Evolutionary conservation across 92 coral and sea anemone genomes (phyloP).

Genomic region (Ricordea florida): DNA sequence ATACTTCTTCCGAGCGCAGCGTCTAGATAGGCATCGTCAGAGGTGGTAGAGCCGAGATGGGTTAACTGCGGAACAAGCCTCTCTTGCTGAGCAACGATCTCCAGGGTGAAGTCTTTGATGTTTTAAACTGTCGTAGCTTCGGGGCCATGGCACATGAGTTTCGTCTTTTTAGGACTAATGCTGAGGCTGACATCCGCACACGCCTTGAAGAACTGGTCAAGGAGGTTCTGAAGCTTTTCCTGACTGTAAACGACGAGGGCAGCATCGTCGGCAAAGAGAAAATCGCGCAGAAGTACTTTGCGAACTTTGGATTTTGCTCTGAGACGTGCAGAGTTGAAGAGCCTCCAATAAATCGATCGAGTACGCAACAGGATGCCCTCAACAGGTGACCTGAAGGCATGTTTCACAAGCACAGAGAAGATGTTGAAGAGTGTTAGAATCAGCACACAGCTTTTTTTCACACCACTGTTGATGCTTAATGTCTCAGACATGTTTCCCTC

Average conservation of each 20-base stretch:
- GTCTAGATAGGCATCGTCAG: too few relatives aligned
- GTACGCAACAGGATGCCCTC: not conserved
- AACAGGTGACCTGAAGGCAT: not conserved
- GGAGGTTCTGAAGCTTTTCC: not conserved
- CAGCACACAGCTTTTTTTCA: not conserved
- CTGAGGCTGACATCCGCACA: not conserved
- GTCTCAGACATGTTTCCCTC: not conserved
- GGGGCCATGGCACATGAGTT: not conserved
- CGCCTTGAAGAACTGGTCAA: not conserved
- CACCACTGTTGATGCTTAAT: not conserved
- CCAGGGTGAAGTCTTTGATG: too few relatives aligned
- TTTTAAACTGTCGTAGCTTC: too few relatives aligned
- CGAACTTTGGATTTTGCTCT: not conserved
- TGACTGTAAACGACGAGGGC: not conserved
- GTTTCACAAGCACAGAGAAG: not conserved
- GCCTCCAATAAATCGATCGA: not conserved
- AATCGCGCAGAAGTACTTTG: constrained; percentile 1
- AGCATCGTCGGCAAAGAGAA: not conserved
- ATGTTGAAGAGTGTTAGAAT: not conserved
- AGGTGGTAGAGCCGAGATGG: too few relatives aligned
- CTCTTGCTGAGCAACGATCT: too few relatives aligned
- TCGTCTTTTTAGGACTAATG: not conserved
- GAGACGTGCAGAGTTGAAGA: not conserved
- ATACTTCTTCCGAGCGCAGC: too few relatives aligned
- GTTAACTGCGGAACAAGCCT: too few relatives aligned